Base-by-base conservation (phyloP, 2,797 vertebrate species). In the Botia kubotai region DNA sequence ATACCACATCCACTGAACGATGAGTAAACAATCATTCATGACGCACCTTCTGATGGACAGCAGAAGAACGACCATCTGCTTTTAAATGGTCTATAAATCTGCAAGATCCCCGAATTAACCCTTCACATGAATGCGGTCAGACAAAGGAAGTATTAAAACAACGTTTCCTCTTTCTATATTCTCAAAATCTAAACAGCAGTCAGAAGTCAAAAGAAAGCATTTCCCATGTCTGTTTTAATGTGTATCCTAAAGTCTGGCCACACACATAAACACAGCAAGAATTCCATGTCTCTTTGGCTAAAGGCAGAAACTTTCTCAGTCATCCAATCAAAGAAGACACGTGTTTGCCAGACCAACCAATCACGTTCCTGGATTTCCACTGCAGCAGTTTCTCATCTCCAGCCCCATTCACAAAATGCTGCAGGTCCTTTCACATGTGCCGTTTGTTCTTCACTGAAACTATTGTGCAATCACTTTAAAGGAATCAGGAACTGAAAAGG, bases 401-500 rank as follows among this genome's bases (percentile, higher is more conserved):
- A 55, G 57, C 79, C 69, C 71, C 83, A 87, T 85, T 84, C 85
- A 86, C 80, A 86, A 87, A 87, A 85, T 81, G 60, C 80, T 84
- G 57, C 53, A 79, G 76, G 69, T 82, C 77, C n/a, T 72, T 82
- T 83, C 80, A 72, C 74, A 81, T 83, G 82, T 82, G 74, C 71
- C 77, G 79, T 72, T 86, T 87, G 84, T 81, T 82, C 84, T 85
- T 80, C 58, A 75, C 46, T 87, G 81, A 82, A 82, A 84, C 79
- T 77, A 83, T 84, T 87, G 85, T 83, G 85, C 70, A 83, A 86
- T 73, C 57, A n/a, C 71, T 83, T 80, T 80, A 70, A 77, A 60
- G 69, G 83, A 87, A 88, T 83, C 76, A 85, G 87, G 86, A 88
- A 87, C 72, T 78, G 85, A 87, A 86, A 74, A 74, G 72, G 82